Conservation (phyloP, 2,888 invertebrate species). For the Trichogramma evanescens region DNA sequence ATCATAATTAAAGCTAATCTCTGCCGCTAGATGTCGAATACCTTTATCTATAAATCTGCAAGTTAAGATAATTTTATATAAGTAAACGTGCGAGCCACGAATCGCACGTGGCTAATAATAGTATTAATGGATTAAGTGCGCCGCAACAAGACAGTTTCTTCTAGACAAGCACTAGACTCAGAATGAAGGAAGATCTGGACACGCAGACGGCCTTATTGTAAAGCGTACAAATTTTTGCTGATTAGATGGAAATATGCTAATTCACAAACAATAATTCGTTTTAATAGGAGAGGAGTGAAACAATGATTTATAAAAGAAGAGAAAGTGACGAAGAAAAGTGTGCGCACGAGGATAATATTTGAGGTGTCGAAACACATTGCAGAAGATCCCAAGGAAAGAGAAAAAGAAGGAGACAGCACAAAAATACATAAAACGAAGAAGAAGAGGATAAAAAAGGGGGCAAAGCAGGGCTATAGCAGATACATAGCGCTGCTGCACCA, state of each 20-base stretch:
- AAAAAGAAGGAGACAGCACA: not conserved
- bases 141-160: too few species aligned
- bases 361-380: slow-evolving; percentile 33
- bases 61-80: too few species aligned
- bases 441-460: not conserved
- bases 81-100: too few species aligned
- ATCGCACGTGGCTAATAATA: too few species aligned
- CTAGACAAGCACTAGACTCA: not conserved
- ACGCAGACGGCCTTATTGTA: not conserved
- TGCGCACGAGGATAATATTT: slow-evolving; percentile 37
- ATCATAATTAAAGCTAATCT: too few species aligned
- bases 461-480: not conserved
- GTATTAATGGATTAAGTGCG: too few species aligned
- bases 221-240: not conserved
- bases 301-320: too few species aligned
- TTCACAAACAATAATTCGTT: slow-evolving; percentile 6
- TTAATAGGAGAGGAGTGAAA: too few species aligned
- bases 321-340: too few species aligned
- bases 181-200: slow-evolving; percentile 8
- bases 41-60: too few species aligned
- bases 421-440: not conserved
- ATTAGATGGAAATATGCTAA: not conserved
- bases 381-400: not conserved
- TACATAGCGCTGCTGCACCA: too few species aligned
- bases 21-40: too few species aligned